These are phyloP conservation scores for Phaethon lepturus DNA, from an alignment of 2,113 vertebrate genomes.

Conservation along the genomic window DNA sequence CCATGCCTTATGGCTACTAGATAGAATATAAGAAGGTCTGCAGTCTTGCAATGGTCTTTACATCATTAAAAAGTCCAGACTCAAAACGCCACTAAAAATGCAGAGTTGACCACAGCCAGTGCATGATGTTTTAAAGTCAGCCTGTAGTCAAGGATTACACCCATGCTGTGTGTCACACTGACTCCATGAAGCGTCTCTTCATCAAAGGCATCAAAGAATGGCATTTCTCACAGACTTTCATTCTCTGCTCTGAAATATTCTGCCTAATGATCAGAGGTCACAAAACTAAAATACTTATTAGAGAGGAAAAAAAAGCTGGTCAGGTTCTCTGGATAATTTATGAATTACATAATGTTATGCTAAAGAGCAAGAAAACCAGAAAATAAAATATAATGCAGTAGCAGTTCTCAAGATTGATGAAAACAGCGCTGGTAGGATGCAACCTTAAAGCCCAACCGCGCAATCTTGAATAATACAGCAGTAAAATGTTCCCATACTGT, in stretches of 20 bases:
- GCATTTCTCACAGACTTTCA: neutral
- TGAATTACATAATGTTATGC: neutral
- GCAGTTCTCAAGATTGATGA: neutral
- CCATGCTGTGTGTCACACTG: neutral
- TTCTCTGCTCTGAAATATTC: conserved; percentile 27
- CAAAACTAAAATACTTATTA: neutral
- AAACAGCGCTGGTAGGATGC: neutral
- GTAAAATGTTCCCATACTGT: neutral
- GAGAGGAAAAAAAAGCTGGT: neutral
- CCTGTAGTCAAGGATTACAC: neutral
- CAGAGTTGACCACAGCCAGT: neutral
- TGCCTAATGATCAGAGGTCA: conserved; percentile 14
- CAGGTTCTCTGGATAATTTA: neutral
- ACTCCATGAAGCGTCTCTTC: neutral
- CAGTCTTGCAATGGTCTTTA: neutral
- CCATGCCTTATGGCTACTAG: neutral
- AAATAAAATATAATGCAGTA: neutral
- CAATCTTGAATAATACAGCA: neutral
- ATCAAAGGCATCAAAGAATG: conserved; percentile 12
- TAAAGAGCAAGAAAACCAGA: neutral
- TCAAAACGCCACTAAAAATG: neutral
- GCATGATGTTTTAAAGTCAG: neutral
- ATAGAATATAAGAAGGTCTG: neutral
- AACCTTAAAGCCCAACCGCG: neutral
- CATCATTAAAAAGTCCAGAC: neutral